Conservation (phyloP, 2,113 vertebrate species). For the Lamprologus callipterus region DNA sequence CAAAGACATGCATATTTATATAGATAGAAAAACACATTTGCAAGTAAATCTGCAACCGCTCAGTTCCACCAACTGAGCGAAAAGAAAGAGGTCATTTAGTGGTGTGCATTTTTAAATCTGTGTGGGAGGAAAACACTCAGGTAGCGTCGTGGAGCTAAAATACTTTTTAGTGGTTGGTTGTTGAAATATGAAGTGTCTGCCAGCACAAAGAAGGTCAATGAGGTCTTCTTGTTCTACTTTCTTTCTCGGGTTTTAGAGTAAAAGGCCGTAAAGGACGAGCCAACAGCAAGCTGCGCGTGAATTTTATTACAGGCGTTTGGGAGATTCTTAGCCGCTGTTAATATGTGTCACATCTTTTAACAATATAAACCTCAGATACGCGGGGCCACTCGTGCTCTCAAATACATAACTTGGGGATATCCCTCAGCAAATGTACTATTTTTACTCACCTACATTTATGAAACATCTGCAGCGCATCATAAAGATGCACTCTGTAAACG, state of each 20-base stretch:
- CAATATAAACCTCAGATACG: background rate
- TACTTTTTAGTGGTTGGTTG: background rate
- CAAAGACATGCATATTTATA: conserved; percentile 27
- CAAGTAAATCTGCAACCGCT: background rate
- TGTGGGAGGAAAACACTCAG: conserved; percentile 19
- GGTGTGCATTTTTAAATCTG: background rate
- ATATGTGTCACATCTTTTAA: background rate
- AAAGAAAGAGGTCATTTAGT: conserved; percentile 1
- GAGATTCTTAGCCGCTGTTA: background rate
- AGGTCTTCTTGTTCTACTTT: background rate
- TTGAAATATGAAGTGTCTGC: background rate
- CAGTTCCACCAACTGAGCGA: background rate
- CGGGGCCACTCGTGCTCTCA: fast-evolving
- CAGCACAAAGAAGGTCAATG: background rate
- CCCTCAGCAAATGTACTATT: background rate
- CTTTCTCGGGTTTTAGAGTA: background rate
- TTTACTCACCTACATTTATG: background rate
- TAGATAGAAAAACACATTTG: conserved; percentile 7
- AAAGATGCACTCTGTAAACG: background rate
- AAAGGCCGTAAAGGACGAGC: background rate
- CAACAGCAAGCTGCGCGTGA: background rate
- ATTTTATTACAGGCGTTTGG: background rate
- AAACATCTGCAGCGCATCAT: conserved; percentile 8
- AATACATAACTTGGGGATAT: background rate
- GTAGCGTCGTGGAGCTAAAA: background rate